These are phyloP conservation scores for Brachymystax lenok DNA, from an alignment of 2,797 vertebrate species.

Conservation along the genomic window DNA sequence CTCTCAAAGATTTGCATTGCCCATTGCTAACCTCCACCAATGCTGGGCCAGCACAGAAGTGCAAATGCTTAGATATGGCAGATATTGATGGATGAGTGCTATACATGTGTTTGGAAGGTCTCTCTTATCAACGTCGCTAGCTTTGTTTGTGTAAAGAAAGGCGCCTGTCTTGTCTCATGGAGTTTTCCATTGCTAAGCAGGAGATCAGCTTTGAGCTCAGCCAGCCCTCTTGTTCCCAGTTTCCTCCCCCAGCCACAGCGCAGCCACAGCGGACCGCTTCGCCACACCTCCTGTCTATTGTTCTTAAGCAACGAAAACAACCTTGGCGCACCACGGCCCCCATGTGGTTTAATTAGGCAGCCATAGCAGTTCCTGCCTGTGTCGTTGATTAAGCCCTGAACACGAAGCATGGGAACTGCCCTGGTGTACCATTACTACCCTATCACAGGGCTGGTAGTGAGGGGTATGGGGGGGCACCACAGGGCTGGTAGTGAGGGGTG, in stretches of 20 bases:
- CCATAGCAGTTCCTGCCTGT: slow-evolving; percentile 55
- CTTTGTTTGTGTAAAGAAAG: slow-evolving; percentile 39
- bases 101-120: neutral
- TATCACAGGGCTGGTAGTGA: neutral
- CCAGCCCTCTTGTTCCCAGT: slow-evolving; percentile 26
- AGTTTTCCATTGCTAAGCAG: slow-evolving; percentile 49
- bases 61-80: neutral
- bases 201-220: neutral
- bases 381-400: slow-evolving; percentile 61
- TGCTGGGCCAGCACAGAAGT: slow-evolving; percentile 1
- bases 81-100: neutral
- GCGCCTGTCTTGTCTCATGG: slow-evolving; percentile 28
- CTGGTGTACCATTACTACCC: slow-evolving; percentile 60
- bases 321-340: slow-evolving; percentile 52
- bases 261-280: neutral
- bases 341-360: slow-evolving; percentile 76
- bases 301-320: slow-evolving; percentile 69
- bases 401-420: slow-evolving; percentile 15
- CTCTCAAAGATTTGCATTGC: slow-evolving; percentile 10
- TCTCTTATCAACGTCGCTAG: neutral
- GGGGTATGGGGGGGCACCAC: slow-evolving; percentile 23
- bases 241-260: neutral
- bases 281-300: slow-evolving; percentile 45
- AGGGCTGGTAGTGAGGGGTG: neutral
- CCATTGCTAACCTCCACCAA: slow-evolving; percentile 11